phyloP scores from a whole-genome alignment of 2,113 vertebrate genomes.

The Osmerus mordax region DNA sequence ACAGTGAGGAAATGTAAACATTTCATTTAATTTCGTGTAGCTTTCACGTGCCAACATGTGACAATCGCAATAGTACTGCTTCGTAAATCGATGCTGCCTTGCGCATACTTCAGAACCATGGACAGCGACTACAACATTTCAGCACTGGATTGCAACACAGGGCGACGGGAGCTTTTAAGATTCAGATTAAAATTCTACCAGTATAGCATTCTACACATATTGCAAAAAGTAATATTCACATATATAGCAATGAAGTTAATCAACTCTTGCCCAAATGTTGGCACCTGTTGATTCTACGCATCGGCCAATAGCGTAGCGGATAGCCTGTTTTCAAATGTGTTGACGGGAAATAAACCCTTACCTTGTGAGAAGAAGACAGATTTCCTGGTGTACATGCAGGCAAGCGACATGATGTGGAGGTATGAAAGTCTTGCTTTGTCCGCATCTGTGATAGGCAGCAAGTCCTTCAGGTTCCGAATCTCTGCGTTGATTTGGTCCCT shows the following conservation, averaged over 20 bases:
- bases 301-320: too few species aligned
- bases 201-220: background rate
- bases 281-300: conserved; percentile 8
- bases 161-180: too few species aligned
- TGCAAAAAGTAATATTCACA: background rate
- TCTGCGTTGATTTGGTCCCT: conserved; percentile 94
- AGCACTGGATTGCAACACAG: background rate
- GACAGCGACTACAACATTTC: background rate
- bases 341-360: conserved; percentile 44
- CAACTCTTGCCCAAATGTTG: background rate
- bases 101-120: background rate
- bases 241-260: background rate
- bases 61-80: too few species aligned
- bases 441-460: conserved; percentile 88
- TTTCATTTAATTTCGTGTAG: too few species aligned
- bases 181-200: too few species aligned
- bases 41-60: too few species aligned
- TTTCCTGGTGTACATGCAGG: conserved; percentile 92
- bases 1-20: background rate
- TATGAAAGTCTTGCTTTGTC: conserved; percentile 91
- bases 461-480: conserved; percentile 89
- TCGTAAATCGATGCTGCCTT: too few species aligned
- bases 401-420: conserved; percentile 93
- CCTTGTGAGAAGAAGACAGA: conserved; percentile 88
- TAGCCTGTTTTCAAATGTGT: too few species aligned